These are phyloP conservation scores for Seira ritae DNA, from an alignment of 2,888 invertebrate species.

Conservation along the genomic window DNA sequence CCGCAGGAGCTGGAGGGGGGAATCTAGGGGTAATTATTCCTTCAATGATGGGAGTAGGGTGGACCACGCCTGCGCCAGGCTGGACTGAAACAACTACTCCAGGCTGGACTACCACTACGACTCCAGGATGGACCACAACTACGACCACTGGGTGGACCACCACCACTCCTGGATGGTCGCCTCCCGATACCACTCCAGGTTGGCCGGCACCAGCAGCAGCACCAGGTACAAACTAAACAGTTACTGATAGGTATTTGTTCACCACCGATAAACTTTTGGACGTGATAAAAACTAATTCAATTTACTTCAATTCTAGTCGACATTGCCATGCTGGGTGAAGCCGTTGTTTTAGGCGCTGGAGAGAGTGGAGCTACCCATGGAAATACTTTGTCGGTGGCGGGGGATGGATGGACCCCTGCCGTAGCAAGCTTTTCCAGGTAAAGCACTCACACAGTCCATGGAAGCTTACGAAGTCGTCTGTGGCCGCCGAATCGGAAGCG, in stretches of 20 bases:
- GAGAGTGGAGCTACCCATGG: conserved; percentile 43
- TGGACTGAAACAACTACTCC: conserved; percentile 24
- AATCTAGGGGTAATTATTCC: conserved; percentile 3
- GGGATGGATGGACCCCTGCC: conserved; percentile 31
- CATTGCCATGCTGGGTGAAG: conserved; percentile 39
- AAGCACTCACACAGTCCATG: too few relatives aligned
- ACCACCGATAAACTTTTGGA: too few relatives aligned
- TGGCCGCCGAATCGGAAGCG: too few relatives aligned
- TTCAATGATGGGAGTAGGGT: not conserved
- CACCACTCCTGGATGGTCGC: conserved; percentile 11
- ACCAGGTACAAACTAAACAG: conserved; percentile 1
- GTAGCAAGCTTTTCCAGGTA: too few relatives aligned
- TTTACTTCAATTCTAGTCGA: conserved; percentile 33
- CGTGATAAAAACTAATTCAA: too few relatives aligned
- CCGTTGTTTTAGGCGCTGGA: conserved; percentile 28
- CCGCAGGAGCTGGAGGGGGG: not conserved
- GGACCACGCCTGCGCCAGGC: conserved; percentile 29
- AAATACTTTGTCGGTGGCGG: conserved; percentile 13
- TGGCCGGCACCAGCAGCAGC: conserved; percentile 15
- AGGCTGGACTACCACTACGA: conserved; percentile 18
- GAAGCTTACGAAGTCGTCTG: too few relatives aligned
- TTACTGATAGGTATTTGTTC: too few relatives aligned
- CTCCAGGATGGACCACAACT: conserved; percentile 15
- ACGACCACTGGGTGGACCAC: not conserved
- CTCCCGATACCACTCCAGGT: not conserved